phyloP scores from a whole-genome alignment of 2,113 vertebrate genomes.

The Callionymus lyra region DNA sequence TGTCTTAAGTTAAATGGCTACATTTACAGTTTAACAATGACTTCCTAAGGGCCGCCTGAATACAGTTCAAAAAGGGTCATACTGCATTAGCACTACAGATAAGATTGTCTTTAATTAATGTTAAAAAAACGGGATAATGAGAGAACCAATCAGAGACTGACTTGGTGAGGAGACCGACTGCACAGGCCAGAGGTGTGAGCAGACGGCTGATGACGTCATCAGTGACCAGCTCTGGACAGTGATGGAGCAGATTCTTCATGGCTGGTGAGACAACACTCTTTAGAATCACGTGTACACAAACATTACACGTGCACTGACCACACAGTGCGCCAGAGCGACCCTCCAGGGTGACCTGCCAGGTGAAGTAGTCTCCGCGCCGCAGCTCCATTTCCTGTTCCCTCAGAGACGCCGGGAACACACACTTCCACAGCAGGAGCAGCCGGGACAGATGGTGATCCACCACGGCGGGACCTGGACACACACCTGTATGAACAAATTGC shows the following conservation, averaged over 20 bases:
- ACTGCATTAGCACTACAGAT: too few species aligned
- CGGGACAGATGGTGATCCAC: conserved; percentile 76
- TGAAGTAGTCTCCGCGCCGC: conserved; percentile 83
- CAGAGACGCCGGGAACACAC: conserved; percentile 78
- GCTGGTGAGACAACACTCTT: conserved; percentile 55
- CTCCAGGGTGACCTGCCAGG: conserved; percentile 91
- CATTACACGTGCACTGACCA: conserved; percentile 61
- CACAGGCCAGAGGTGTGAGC: conserved; percentile 75
- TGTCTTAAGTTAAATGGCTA: too few species aligned
- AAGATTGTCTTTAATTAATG: too few species aligned
- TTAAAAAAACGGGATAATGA: not conserved
- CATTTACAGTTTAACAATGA: not conserved
- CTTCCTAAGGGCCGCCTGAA: not conserved
- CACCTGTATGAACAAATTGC: not conserved
- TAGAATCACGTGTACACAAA: not conserved
- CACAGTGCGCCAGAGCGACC: conserved; percentile 85
- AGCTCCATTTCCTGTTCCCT: conserved; percentile 84
- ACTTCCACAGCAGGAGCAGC: conserved; percentile 81
- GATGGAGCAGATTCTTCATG: conserved; percentile 77
- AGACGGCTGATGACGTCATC: conserved; percentile 78
- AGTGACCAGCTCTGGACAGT: conserved; percentile 79
- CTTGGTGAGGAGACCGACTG: conserved; percentile 79
- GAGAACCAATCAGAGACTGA: conserved; percentile 57
- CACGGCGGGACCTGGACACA: conserved; percentile 74
- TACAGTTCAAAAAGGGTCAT: too few species aligned